A percentile compares a stretch with the other conserved stretches of the same genome.
Evolutionary conservation across 2,797 vertebrate species (phyloP).

Genomic region (Smutsia gigantea): DNA sequence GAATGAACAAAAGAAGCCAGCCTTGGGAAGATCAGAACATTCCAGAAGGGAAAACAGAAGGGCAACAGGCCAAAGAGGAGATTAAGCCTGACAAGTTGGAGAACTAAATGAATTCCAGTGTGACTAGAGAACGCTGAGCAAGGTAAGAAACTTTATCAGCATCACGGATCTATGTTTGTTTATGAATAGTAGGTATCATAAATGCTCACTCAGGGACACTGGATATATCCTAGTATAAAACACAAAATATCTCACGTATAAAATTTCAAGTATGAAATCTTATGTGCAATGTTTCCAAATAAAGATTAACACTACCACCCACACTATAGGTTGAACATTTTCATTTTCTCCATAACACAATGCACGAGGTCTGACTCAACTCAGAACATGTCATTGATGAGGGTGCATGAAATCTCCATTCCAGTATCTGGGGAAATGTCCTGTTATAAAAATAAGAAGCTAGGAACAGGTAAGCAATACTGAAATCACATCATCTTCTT

Average conservation of each 20-base stretch:
- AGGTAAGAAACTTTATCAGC: background rate
- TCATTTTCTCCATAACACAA: background rate
- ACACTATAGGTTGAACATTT: background rate
- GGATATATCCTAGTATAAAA: background rate
- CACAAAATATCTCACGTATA: background rate
- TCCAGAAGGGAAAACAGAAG: background rate
- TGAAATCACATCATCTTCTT: too few relatives aligned
- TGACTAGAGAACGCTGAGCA: background rate
- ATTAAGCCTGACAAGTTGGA: background rate
- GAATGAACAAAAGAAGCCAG: slow-evolving; percentile 17
- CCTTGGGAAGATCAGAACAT: background rate
- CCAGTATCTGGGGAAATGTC: background rate
- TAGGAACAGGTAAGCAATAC: too few relatives aligned
- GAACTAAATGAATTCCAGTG: background rate
- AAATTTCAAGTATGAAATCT: slow-evolving; percentile 21
- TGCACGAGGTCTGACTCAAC: background rate
- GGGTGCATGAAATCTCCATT: background rate
- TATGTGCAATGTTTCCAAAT: background rate
- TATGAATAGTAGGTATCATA: slow-evolving; percentile 11
- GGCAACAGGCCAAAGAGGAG: background rate
- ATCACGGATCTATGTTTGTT: background rate
- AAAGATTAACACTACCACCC: background rate
- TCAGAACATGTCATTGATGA: background rate
- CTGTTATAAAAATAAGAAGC: too few relatives aligned
- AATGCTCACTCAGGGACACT: background rate